Conservation (phyloP, 2,113 vertebrate genomes). For the Typhlomys cinereus region DNA sequence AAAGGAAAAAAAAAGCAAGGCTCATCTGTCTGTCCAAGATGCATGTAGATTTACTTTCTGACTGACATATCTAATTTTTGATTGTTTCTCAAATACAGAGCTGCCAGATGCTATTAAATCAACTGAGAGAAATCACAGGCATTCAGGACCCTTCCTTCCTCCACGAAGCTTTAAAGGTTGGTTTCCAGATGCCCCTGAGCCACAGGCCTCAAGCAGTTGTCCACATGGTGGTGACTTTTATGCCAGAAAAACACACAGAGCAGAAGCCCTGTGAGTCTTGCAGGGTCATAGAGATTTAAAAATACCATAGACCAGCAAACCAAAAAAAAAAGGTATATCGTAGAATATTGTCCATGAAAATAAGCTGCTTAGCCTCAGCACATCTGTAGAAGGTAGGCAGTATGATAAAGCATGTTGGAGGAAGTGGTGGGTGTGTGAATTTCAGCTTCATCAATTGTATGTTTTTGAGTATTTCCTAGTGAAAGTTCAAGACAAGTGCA, state of each 20-base stretch:
- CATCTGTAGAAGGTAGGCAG: background rate
- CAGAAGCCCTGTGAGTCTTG: background rate
- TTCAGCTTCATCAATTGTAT: background rate
- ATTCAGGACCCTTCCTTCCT: slow-evolving; percentile 92
- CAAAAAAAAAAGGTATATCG: background rate
- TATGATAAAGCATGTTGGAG: background rate
- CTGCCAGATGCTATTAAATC: slow-evolving; percentile 90
- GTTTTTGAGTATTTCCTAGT: slow-evolving; percentile 12
- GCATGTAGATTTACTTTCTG: slow-evolving; percentile 19
- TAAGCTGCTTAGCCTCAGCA: background rate
- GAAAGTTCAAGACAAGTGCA: background rate
- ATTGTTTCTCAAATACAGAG: slow-evolving; percentile 82
- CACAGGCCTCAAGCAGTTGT: background rate
- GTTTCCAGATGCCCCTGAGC: slow-evolving; percentile 59
- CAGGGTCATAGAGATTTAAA: background rate
- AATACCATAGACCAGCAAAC: background rate
- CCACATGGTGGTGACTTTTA: background rate
- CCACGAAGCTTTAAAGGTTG: slow-evolving; percentile 91
- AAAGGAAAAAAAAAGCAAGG: background rate
- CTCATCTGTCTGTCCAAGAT: background rate
- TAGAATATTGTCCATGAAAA: slow-evolving; percentile 30
- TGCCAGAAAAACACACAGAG: background rate
- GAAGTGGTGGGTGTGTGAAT: background rate
- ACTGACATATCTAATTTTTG: background rate
- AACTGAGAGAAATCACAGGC: slow-evolving; percentile 96